Conservation (phyloP, 2,113 vertebrate species). For the Miniopterus natalensis region DNA sequence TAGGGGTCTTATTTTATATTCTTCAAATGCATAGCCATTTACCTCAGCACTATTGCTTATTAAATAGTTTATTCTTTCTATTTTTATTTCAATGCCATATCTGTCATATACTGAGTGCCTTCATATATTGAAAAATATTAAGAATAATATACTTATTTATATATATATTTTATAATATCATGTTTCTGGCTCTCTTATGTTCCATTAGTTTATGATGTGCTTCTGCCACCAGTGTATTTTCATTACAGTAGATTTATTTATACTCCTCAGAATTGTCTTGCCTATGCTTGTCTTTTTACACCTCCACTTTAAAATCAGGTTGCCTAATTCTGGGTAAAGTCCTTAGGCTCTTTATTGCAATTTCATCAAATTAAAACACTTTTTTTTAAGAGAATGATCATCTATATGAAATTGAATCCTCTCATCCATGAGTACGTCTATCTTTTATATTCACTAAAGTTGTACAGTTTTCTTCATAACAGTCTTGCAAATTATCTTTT, state of each 20-base stretch:
- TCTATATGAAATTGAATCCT: not conserved
- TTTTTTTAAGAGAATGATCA: not conserved
- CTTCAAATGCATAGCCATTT: not conserved
- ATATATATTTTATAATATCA: not conserved
- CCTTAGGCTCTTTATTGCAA: not conserved
- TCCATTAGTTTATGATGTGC: not conserved
- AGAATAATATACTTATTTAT: not conserved
- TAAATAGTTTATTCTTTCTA: not conserved
- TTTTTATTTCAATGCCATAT: not conserved
- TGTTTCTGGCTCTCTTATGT: not conserved
- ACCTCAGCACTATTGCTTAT: not conserved
- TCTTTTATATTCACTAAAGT: not conserved
- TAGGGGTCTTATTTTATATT: not conserved
- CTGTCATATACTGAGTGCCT: not conserved
- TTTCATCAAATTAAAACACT: not conserved
- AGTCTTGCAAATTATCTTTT: not conserved
- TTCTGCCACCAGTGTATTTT: not conserved
- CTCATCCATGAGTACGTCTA: not conserved
- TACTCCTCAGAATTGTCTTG: not conserved
- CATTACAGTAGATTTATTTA: not conserved
- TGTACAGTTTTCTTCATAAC: not conserved
- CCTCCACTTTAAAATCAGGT: not conserved
- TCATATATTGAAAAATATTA: not conserved
- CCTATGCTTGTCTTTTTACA: not conserved
- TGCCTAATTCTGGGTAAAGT: constrained; percentile 2